phyloP scores from a whole-genome alignment of 2,797 vertebrate genomes.

The Natrix natrix region DNA sequence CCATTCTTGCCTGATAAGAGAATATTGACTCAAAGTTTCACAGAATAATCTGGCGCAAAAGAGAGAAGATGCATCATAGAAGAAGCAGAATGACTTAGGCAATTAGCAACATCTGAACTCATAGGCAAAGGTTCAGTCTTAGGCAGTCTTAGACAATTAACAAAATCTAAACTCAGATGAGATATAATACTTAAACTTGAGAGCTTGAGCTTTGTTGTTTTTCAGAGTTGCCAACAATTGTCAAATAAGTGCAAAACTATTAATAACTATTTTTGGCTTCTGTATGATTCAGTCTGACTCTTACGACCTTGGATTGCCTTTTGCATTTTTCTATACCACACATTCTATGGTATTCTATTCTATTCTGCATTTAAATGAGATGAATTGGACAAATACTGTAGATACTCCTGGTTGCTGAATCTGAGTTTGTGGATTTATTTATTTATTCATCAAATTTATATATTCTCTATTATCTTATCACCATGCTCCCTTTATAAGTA shows the following conservation, averaged over 20 bases:
- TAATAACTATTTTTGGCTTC: not conserved
- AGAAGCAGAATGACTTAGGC: not conserved
- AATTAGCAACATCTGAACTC: not conserved
- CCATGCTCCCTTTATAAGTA: not conserved
- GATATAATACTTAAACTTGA: not conserved
- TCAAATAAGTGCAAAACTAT: not conserved
- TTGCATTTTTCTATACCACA: not conserved
- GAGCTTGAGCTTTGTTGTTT: not conserved
- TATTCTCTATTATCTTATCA: not conserved
- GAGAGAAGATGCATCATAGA: not conserved
- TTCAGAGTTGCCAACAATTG: not conserved
- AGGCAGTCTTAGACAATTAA: not conserved
- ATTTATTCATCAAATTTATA: not conserved
- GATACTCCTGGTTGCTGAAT: not conserved
- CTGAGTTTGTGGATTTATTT: not conserved
- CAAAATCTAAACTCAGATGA: not conserved
- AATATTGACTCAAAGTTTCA: not conserved
- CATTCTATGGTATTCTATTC: too few species aligned
- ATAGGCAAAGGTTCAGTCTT: not conserved
- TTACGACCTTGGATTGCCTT: not conserved
- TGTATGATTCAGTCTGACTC: not conserved
- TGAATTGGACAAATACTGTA: not conserved
- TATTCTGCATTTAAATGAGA: not conserved
- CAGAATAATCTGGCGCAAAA: not conserved
- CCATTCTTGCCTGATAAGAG: not conserved